These are phyloP conservation scores for Periophthalmus magnuspinnatus DNA, from an alignment of 2,797 vertebrate genomes.

Conservation along the genomic window DNA sequence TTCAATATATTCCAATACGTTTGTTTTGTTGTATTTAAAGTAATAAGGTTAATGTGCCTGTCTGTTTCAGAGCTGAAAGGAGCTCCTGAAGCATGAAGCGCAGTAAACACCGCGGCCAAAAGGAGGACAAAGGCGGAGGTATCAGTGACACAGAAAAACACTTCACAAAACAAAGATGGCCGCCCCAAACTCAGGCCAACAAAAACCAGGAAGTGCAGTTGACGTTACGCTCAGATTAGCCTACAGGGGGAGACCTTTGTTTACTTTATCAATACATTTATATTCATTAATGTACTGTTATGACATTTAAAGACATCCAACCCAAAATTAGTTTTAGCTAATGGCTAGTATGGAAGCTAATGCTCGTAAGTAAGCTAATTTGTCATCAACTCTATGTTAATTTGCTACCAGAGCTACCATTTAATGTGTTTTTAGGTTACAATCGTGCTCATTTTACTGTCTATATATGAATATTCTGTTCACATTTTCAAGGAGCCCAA, in stretches of 20 bases:
- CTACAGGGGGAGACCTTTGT: background rate
- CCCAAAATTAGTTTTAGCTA: background rate
- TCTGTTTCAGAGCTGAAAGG: slow-evolving; percentile 73
- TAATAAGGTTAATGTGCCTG: background rate
- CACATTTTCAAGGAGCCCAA: no score
- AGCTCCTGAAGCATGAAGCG: slow-evolving; percentile 88
- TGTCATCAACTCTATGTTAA: background rate
- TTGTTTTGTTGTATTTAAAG: background rate
- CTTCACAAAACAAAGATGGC: slow-evolving; percentile 5
- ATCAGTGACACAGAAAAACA: slow-evolving; percentile 14
- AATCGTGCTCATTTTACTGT: background rate
- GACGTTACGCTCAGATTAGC: slow-evolving; percentile 5
- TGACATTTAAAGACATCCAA: background rate
- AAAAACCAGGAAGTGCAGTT: slow-evolving; percentile 6
- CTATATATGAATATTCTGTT: background rate
- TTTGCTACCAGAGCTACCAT: background rate
- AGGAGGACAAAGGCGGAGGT: slow-evolving; percentile 87
- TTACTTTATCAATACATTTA: no score
- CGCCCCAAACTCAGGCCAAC: slow-evolving; percentile 13
- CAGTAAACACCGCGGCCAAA: slow-evolving; percentile 85
- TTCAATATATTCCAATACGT: no score
- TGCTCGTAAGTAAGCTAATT: background rate
- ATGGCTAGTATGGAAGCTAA: background rate
- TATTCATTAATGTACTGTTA: background rate
- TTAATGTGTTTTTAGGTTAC: background rate